Conservation (phyloP, 2,797 vertebrate genomes). For the Oceanodroma leucorhoa region DNA sequence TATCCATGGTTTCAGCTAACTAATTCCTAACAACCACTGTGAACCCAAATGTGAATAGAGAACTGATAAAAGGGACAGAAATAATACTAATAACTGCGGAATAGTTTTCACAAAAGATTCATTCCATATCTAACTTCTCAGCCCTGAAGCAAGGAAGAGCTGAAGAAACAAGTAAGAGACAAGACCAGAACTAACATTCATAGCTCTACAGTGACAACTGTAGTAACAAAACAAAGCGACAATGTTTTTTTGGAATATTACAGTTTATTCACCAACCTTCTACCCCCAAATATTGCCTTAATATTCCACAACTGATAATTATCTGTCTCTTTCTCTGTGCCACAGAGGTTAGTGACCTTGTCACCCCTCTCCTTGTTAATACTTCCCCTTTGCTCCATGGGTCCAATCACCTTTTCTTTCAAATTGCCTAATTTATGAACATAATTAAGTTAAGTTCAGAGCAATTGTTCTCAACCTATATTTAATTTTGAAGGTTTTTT, state of each 20-base stretch:
- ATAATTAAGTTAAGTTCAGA: slow-evolving; percentile 51
- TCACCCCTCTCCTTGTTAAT: slow-evolving; percentile 50
- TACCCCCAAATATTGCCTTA: slow-evolving; percentile 23
- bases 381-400: not conserved
- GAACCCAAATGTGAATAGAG: not conserved
- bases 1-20: not conserved
- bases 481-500: not conserved
- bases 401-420: slow-evolving; percentile 46
- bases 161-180: not conserved
- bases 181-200: not conserved
- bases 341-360: slow-evolving; percentile 1
- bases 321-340: not conserved
- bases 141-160: not conserved
- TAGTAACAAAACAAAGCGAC: not conserved
- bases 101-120: not conserved
- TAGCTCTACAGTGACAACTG: not conserved
- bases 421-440: slow-evolving; percentile 53
- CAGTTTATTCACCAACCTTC: not conserved
- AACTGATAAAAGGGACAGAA: not conserved
- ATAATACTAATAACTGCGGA: not conserved
- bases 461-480: slow-evolving; percentile 12
- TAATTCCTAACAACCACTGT: not conserved
- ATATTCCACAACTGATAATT: slow-evolving; percentile 38
- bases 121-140: not conserved
- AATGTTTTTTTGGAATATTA: not conserved